Conservation (phyloP, 2,888 invertebrate genomes). For the Drosophila peninsularis region DNA sequence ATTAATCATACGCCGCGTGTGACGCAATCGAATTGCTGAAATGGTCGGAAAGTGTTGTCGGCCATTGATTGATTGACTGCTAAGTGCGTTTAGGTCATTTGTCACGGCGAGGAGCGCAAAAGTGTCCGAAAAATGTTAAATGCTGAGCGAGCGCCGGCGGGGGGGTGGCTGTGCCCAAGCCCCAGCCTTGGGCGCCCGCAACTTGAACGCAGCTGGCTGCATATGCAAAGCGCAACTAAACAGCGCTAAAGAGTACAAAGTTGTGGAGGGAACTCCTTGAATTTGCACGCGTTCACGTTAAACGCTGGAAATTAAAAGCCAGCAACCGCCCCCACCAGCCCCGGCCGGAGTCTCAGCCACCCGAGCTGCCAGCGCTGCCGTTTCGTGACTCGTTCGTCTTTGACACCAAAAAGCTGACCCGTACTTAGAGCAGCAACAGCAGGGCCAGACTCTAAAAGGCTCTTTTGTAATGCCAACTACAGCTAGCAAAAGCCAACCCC, state of each 20-base stretch:
- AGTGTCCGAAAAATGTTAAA: conserved; percentile 22
- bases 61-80: conserved; percentile 36
- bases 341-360: not conserved
- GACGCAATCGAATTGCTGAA: conserved; percentile 23
- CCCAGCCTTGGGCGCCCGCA: not conserved
- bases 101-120: conserved; percentile 30
- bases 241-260: conserved; percentile 76
- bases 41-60: conserved; percentile 20
- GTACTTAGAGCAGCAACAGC: conserved; percentile 64
- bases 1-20: conserved; percentile 53
- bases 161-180: not conserved
- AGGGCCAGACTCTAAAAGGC: conserved; percentile 53
- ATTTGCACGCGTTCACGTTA: conserved; percentile 68
- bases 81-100: conserved; percentile 50
- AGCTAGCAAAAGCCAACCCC: not conserved
- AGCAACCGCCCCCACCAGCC: conserved; percentile 8
- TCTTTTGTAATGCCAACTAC: conserved; percentile 62
- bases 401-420: conserved; percentile 74
- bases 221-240: conserved; percentile 74
- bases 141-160: conserved; percentile 6
- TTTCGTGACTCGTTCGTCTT: conserved; percentile 64
- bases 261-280: conserved; percentile 44
- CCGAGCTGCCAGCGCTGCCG: conserved; percentile 35
- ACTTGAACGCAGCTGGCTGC: conserved; percentile 5
- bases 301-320: conserved; percentile 66